Base-by-base conservation (phyloP, 2,113 vertebrate species). In the Gadus chalcogrammus region DNA sequence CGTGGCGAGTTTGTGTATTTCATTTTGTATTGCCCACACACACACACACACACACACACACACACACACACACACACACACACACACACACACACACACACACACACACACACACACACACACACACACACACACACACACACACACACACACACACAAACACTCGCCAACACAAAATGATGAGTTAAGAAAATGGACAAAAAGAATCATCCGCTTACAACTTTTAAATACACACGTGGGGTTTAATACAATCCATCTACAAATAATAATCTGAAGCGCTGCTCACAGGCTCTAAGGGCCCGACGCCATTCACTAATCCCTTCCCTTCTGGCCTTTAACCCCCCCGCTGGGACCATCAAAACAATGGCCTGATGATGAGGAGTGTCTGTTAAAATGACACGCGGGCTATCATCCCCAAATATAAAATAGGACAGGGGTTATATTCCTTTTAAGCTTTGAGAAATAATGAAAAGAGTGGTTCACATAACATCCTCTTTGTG, bases 291-390 rank as follows among this genome's bases (percentile, higher is more conserved):
- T 93, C 4, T 94, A 93, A 88, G 71, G 79, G 86, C 85, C 84
- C 91, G 94, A 93, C 91, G 88, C 83, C 84, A 83, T 31, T 65
- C 76, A 74, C 82, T 92, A 94, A 93, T 92, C 90, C 85, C 78
- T 76, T 31, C 31, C 83, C 90, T 85, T 62, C 76, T 71, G 81
- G 78, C 75, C 87, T 80, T 89, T 88, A 81, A 83, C n/a, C 42
- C 42, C 7, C 42, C 42, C 42, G 8, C 42, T 13, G 12, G 42
- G 31, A 31, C 31, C 4, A 31, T 31, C 42, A 11, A 48, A 48
- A 48, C 42, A 48, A 48, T 48, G 42, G 42, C 42, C 42, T 13
- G 8, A 9, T 48, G 8, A 13, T 13, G 8, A 48, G 42, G 42
- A 48, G 42, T 13, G 7, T 13, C 42, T 48, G 42, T 48, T 13